Percentiles rank a stretch among this genome's conserved stretches.
Conservation (phyloP, 2,113 vertebrate species). For the Ia io region DNA sequence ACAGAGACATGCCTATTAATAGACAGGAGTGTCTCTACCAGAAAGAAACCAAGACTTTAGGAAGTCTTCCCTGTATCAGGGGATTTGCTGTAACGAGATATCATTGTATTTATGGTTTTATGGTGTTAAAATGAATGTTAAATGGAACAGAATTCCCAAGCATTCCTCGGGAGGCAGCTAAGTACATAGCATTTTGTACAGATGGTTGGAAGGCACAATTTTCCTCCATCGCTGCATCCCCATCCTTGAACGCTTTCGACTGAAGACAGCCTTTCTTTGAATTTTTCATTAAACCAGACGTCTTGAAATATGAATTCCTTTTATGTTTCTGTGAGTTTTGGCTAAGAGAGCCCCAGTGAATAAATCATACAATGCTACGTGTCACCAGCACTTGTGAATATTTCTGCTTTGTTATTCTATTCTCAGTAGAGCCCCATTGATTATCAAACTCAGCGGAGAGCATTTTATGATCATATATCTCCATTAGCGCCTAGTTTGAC, state of each 20-base stretch:
- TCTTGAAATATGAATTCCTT: conserved; percentile 97
- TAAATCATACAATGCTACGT: conserved; percentile 90
- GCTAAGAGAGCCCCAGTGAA: conserved; percentile 92
- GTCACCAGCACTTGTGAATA: conserved; percentile 94
- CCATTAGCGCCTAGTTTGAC: conserved; percentile 98
- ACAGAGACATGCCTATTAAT: conserved; percentile 66
- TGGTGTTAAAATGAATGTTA: conserved; percentile 95
- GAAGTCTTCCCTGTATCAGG: conserved; percentile 81
- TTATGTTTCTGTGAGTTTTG: conserved; percentile 94
- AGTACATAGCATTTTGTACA: conserved; percentile 89
- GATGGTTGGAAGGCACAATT: conserved; percentile 91
- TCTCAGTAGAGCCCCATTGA: conserved; percentile 96
- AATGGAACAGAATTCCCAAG: conserved; percentile 93
- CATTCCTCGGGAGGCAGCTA: conserved; percentile 90
- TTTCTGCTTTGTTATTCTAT: conserved; percentile 96
- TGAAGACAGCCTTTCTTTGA: conserved; percentile 88
- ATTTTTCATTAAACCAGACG: conserved; percentile 94
- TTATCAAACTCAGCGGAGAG: conserved; percentile 99
- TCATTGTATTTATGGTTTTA: conserved; percentile 92
- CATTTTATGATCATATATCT: conserved; percentile 99
- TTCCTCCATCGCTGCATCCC: conserved; percentile 83
- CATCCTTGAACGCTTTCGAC: conserved; percentile 87
- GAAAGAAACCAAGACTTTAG: conserved; percentile 78
- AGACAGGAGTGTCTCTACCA: conserved; percentile 75
- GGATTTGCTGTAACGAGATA: conserved; percentile 82